These are phyloP conservation scores for Hippotragus niger DNA, from an alignment of 2,113 vertebrate genomes.

Conservation along the genomic window DNA sequence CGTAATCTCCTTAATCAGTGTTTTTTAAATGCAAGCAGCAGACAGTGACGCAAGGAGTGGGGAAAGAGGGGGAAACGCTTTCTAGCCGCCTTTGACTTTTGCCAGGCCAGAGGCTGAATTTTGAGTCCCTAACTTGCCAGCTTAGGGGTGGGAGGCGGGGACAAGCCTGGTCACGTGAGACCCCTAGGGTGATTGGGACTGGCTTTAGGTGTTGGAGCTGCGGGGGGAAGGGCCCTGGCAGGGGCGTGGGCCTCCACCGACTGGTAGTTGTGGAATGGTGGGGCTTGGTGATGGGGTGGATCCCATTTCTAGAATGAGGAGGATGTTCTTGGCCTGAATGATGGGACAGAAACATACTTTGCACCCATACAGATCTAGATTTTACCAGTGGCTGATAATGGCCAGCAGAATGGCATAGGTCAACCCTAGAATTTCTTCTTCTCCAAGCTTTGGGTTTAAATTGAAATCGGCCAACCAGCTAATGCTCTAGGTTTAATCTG, in stretches of 20 bases:
- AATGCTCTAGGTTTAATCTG: constrained; percentile 8
- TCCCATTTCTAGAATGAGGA: neutral
- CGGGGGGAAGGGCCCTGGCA: neutral
- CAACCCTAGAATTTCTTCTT: neutral
- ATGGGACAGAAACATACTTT: constrained; percentile 7
- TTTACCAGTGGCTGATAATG: neutral
- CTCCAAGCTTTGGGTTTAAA: constrained; percentile 15
- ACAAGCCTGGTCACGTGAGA: neutral
- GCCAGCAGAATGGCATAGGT: neutral
- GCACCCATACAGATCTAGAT: neutral
- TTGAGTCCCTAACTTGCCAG: neutral
- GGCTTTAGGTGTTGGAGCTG: constrained; percentile 41
- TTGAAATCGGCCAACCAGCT: neutral
- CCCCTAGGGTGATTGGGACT: neutral
- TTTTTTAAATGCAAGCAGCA: neutral
- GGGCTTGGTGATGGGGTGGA: neutral
- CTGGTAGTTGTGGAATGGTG: constrained; percentile 13
- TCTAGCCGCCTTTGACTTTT: constrained; percentile 18
- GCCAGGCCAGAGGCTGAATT: neutral
- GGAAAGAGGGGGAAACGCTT: neutral
- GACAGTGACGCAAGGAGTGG: neutral
- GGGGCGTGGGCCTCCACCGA: neutral
- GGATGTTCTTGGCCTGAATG: neutral
- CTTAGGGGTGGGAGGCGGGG: neutral
- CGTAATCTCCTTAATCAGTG: neutral